Percentiles rank a stretch among this genome's conserved stretches.
Evolutionary conservation across 2,888 invertebrate species (phyloP).

Genomic region (Geophilus truncorum): DNA sequence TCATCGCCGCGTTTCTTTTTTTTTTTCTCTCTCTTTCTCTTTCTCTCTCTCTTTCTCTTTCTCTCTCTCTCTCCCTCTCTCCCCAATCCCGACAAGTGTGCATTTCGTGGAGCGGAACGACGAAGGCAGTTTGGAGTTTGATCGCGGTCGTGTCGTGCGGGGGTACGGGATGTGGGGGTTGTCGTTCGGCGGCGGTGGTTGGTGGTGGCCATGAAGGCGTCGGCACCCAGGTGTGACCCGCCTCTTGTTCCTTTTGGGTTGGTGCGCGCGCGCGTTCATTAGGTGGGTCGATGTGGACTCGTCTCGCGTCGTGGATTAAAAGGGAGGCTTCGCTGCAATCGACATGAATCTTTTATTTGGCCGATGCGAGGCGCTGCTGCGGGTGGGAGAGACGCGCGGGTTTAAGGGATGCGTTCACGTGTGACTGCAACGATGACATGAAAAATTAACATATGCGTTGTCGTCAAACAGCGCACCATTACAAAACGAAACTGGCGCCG

Average conservation of each 20-base stretch:
- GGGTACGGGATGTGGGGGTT: not conserved
- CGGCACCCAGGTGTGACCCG: constrained; percentile 27
- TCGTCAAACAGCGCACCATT: constrained; percentile 30
- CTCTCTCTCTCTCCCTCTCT: no score
- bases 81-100: constrained; percentile 11
- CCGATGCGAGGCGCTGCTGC: constrained; percentile 19
- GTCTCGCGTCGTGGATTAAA: constrained; percentile 30
- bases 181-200: not conserved
- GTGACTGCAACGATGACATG: constrained; percentile 34
- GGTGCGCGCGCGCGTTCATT: constrained; percentile 9
- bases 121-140: constrained; percentile 10
- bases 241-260: constrained; percentile 27
- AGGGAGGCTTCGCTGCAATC: constrained; percentile 33
- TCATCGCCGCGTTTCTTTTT: not conserved
- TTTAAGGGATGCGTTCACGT: constrained; percentile 34
- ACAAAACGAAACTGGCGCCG: constrained; percentile 30
- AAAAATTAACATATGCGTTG: constrained; percentile 34
- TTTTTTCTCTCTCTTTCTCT: no score
- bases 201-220: constrained; percentile 20
- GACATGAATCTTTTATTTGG: constrained; percentile 33
- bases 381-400: constrained; percentile 22
- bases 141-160: constrained; percentile 18
- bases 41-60: no score
- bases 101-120: constrained; percentile 21
- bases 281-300: constrained; percentile 27